Conservation (phyloP, 2,888 invertebrate genomes). For the Cryptus armator region DNA sequence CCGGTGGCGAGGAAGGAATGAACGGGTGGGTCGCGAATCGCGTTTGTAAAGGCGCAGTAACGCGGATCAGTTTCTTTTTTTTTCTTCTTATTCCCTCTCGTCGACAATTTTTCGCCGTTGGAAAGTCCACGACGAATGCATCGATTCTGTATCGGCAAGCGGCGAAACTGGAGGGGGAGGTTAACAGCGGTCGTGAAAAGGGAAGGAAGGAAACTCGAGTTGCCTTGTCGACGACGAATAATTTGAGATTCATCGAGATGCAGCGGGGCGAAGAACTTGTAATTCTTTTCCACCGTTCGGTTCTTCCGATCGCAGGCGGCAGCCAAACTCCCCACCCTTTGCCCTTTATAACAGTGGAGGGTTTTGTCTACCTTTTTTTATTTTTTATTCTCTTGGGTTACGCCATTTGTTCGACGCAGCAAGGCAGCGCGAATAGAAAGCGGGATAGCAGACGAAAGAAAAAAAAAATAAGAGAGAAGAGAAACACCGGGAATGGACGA, state of each 20-base stretch:
- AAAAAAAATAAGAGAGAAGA: constrained; percentile 20
- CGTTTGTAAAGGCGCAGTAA: not conserved
- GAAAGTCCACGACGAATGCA: constrained; percentile 19
- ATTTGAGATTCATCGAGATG: constrained; percentile 84
- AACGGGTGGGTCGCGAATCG: not conserved
- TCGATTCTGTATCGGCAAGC: constrained; percentile 51
- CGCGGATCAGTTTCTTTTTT: constrained; percentile 2
- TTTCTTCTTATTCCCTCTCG: constrained; percentile 11
- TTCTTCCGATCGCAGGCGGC: constrained; percentile 30
- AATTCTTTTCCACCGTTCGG: constrained; percentile 81
- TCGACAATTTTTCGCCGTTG: not conserved
- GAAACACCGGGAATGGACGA: constrained; percentile 18
- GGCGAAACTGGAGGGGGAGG: not conserved
- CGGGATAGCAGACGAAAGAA: constrained; percentile 42
- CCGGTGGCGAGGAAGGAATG: not conserved
- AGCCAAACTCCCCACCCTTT: constrained; percentile 56
- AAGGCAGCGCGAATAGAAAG: constrained; percentile 64
- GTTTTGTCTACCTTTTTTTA: constrained; percentile 17
- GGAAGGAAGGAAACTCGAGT: constrained; percentile 25
- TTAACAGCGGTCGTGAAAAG: constrained; percentile 4
- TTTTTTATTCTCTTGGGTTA: constrained; percentile 75
- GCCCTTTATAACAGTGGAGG: constrained; percentile 58
- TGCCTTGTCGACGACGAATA: constrained; percentile 77
- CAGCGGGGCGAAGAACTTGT: constrained; percentile 82
- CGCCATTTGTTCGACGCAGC: constrained; percentile 80